phyloP scores from a whole-genome alignment of 2,888 invertebrate genomes.

The Brachyopa scutellaris region DNA sequence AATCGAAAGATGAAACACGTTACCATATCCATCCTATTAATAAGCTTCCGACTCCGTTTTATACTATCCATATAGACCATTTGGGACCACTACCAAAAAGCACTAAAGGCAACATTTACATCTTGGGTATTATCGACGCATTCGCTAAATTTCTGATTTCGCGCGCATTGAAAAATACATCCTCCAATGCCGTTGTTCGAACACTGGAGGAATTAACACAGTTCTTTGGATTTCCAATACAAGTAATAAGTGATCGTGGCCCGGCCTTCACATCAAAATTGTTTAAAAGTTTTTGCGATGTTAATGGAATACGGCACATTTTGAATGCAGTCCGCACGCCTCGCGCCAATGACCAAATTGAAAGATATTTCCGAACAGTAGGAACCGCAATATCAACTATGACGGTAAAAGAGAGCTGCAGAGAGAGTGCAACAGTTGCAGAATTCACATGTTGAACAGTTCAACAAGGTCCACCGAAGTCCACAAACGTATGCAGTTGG shows the following conservation, averaged over 20 bases:
- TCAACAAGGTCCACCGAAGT: neutral
- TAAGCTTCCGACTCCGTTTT: neutral
- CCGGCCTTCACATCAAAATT: neutral
- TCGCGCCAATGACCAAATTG: slow-evolving; percentile 5
- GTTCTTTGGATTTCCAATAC: neutral
- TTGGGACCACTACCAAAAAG: slow-evolving; percentile 3
- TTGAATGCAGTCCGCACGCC: slow-evolving; percentile 2
- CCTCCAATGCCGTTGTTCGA: neutral
- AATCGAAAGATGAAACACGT: no score
- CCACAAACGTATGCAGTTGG: slow-evolving; percentile 5
- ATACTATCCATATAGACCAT: slow-evolving; percentile 7
- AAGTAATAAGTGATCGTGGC: neutral
- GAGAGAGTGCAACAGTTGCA: neutral
- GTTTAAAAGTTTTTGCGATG: neutral
- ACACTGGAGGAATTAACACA: neutral
- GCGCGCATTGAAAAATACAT: slow-evolving; percentile 2
- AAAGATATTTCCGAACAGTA: slow-evolving; percentile 7
- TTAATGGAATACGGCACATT: neutral
- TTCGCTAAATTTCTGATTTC: slow-evolving; percentile 23
- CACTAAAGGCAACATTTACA: neutral
- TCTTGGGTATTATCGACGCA: slow-evolving; percentile 13
- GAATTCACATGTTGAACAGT: neutral
- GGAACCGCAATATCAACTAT: neutral
- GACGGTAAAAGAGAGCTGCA: neutral
- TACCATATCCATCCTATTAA: no score